A percentile compares a stretch with the other conserved stretches of the same genome.
Conservation (phyloP, 2,888 invertebrate species). For the Uloborus plumipes region DNA sequence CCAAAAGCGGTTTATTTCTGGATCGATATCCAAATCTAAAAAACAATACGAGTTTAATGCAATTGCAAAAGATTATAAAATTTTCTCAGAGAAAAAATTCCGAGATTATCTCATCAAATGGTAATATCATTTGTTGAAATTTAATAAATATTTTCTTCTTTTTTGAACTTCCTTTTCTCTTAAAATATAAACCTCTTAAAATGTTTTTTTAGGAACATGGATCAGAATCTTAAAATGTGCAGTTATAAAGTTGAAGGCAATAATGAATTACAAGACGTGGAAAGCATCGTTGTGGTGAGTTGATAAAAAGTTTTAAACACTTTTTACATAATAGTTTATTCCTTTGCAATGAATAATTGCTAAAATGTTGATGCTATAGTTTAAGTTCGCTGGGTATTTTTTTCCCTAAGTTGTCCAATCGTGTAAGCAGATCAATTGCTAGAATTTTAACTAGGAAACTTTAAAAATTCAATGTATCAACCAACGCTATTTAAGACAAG, state of each 20-base stretch:
- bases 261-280: neutral
- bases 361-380: too few relatives aligned
- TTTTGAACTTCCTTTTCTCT: neutral
- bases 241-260: slow-evolving; percentile 5
- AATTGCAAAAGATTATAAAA: slow-evolving; percentile 17
- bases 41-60: slow-evolving; percentile 13
- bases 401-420: too few relatives aligned
- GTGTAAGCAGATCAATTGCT: too few relatives aligned
- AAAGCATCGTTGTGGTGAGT: slow-evolving; percentile 25
- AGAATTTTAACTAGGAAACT: too few relatives aligned
- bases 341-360: too few relatives aligned
- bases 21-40: neutral
- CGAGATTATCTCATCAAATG: slow-evolving; percentile 35
- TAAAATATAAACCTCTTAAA: neutral
- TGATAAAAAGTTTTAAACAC: too few relatives aligned
- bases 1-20: slow-evolving; percentile 7
- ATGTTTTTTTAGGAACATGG: slow-evolving; percentile 33
- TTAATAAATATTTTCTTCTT: neutral
- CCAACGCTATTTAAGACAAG: too few relatives aligned
- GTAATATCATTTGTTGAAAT: neutral
- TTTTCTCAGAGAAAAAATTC: slow-evolving; percentile 18
- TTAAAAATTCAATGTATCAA: too few relatives aligned
- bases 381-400: too few relatives aligned
- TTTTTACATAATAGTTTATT: neutral
- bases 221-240: slow-evolving; percentile 20